phyloP scores from a whole-genome alignment of 2,888 invertebrate species.

The Drosophila cognata region DNA sequence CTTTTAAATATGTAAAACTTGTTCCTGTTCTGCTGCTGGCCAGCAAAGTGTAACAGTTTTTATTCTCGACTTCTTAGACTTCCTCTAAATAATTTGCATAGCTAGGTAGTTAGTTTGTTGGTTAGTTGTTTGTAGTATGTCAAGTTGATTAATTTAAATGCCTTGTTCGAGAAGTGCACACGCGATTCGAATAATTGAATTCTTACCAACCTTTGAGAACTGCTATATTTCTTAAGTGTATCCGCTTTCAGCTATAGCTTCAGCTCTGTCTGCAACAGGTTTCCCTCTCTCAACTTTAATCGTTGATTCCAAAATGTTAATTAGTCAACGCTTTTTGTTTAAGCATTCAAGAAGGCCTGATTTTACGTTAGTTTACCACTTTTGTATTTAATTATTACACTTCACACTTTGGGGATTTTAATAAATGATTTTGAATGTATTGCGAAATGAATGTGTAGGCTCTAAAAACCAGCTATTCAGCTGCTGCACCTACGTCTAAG shows the following conservation, averaged over 20 bases:
- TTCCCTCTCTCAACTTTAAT: slow-evolving; percentile 12
- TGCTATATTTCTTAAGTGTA: slow-evolving; percentile 23
- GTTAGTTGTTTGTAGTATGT: slow-evolving; percentile 16
- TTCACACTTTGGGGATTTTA: slow-evolving; percentile 8
- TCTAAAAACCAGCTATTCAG: slow-evolving; percentile 4
- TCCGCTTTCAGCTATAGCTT: slow-evolving; percentile 14
- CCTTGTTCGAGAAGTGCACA: slow-evolving; percentile 25
- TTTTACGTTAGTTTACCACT: background rate
- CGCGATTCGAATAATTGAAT: slow-evolving; percentile 39
- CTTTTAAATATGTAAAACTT: slow-evolving; percentile 30
- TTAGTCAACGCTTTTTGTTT: slow-evolving; percentile 15
- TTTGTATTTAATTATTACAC: slow-evolving; percentile 10
- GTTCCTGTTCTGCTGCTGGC: slow-evolving; percentile 37
- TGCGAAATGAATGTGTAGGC: slow-evolving; percentile 31
- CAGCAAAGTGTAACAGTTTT: slow-evolving; percentile 60
- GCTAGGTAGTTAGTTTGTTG: slow-evolving; percentile 28
- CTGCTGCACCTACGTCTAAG: slow-evolving; percentile 40
- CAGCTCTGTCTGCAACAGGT: slow-evolving; percentile 51
- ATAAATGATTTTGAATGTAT: slow-evolving; percentile 22
- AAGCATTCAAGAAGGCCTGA: background rate
- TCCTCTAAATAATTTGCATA: slow-evolving; percentile 74
- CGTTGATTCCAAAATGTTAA: slow-evolving; percentile 29
- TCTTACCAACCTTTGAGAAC: slow-evolving; percentile 50
- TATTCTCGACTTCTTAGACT: slow-evolving; percentile 35
- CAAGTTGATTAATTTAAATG: slow-evolving; percentile 66